A percentile compares a stretch with the other conserved stretches of the same genome.
These are phyloP conservation scores for Scylla paramamosain DNA, from an alignment of 1,140 invertebrate genomes.

Conservation along the genomic window DNA sequence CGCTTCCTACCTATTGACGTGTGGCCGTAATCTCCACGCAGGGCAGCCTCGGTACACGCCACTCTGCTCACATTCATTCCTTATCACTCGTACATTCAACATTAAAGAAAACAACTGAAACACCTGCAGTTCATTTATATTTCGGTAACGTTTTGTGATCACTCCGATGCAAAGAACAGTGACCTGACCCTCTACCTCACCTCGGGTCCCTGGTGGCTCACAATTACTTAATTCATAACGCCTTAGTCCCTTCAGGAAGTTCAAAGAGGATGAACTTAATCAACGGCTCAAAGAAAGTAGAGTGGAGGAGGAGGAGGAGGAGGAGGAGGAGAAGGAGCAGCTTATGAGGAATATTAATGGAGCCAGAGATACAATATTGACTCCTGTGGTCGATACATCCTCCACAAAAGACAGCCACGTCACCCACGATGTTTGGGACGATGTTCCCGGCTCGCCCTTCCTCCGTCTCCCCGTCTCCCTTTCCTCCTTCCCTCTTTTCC, in stretches of 20 bases:
- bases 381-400: background rate
- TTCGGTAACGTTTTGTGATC: background rate
- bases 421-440: background rate
- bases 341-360: slow-evolving; percentile 13
- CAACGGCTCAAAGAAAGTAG: background rate
- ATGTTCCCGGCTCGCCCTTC: background rate
- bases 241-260: background rate
- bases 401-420: slow-evolving; percentile 1
- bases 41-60: background rate
- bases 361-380: background rate
- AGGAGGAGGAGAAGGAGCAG: background rate
- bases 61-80: background rate
- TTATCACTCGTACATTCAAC: background rate
- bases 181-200: no score
- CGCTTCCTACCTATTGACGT: background rate
- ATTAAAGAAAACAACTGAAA: background rate
- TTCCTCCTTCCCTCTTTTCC: background rate
- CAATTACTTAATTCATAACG: background rate
- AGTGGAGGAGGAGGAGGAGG: background rate
- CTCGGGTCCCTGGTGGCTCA: no score
- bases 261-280: background rate
- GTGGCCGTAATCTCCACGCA: background rate
- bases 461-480: background rate
- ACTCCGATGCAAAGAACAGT: background rate
- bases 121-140: background rate